These are phyloP conservation scores for Xiphophorus couchianus DNA, from an alignment of 2,113 vertebrate genomes.

Conservation along the genomic window DNA sequence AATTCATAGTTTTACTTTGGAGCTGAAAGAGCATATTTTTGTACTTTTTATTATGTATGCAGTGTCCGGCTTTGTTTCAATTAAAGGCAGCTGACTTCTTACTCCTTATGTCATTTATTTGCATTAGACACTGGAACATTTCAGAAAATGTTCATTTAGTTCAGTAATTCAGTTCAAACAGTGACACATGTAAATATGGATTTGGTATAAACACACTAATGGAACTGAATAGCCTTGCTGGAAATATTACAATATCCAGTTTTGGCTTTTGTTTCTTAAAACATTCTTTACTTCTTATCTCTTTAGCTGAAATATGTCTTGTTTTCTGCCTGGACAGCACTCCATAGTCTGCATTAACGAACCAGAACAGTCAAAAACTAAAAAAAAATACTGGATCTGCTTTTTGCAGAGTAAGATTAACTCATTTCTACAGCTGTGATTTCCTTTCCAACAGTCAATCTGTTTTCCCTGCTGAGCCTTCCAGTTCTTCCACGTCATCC, in stretches of 20 bases:
- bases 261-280: too few species aligned
- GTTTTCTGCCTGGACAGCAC: too few species aligned
- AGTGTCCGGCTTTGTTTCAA: conserved; percentile 31
- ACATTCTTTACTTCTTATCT: too few species aligned
- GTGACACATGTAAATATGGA: too few species aligned
- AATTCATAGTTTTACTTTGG: background rate
- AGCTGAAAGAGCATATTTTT: background rate
- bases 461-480: conserved; percentile 21
- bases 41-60: conserved; percentile 22
- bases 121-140: background rate
- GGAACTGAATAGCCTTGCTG: too few species aligned
- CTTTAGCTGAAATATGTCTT: too few species aligned
- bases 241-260: too few species aligned
- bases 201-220: too few species aligned
- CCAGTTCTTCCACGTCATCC: conserved; percentile 60
- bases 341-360: background rate
- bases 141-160: background rate
- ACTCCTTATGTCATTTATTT: background rate
- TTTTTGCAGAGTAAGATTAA: background rate
- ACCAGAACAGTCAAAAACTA: background rate
- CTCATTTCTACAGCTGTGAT: conserved; percentile 4
- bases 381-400: background rate
- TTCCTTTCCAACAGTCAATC: conserved; percentile 22
- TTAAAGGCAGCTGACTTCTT: conserved; percentile 55
- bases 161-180: too few species aligned